phyloP scores from a whole-genome alignment of 2,113 vertebrate species.

The Sialia sialis region DNA sequence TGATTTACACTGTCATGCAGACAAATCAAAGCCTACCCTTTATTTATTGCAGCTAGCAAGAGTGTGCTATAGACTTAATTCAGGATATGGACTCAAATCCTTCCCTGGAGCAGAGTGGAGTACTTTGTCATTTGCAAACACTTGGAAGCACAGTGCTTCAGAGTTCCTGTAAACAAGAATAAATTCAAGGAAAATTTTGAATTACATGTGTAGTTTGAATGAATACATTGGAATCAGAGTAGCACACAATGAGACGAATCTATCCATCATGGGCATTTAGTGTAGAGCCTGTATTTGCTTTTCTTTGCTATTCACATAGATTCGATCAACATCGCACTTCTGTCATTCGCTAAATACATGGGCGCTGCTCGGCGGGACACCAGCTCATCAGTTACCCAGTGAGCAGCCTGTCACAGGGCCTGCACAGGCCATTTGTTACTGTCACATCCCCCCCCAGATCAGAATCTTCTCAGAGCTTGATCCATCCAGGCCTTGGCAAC shows the following conservation, averaged over 20 bases:
- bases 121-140: slow-evolving; percentile 46
- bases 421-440: slow-evolving; percentile 68
- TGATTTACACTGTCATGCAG: slow-evolving; percentile 23
- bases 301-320: slow-evolving; percentile 62
- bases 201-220: slow-evolving; percentile 55
- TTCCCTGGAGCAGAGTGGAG: background rate
- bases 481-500: slow-evolving; percentile 14
- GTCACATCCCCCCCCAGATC: slow-evolving; percentile 61
- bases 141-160: slow-evolving; percentile 16
- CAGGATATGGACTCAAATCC: slow-evolving; percentile 44
- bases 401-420: slow-evolving; percentile 64
- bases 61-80: slow-evolving; percentile 31
- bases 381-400: slow-evolving; percentile 71
- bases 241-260: slow-evolving; percentile 41
- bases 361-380: slow-evolving; percentile 57
- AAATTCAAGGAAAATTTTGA: slow-evolving; percentile 48
- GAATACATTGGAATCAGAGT: slow-evolving; percentile 48
- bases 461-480: slow-evolving; percentile 44
- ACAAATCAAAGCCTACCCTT: slow-evolving; percentile 37
- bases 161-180: slow-evolving; percentile 51
- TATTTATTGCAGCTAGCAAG: slow-evolving; percentile 44
- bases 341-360: slow-evolving; percentile 71
- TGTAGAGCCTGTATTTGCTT: slow-evolving; percentile 64
- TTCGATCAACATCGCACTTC: slow-evolving; percentile 61
- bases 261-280: slow-evolving; percentile 69